Evolutionary conservation across 2,888 invertebrate genomes (phyloP), one percentile per base, ranked within the genome.

Genomic region (Dolomedes plantarius): DNA sequence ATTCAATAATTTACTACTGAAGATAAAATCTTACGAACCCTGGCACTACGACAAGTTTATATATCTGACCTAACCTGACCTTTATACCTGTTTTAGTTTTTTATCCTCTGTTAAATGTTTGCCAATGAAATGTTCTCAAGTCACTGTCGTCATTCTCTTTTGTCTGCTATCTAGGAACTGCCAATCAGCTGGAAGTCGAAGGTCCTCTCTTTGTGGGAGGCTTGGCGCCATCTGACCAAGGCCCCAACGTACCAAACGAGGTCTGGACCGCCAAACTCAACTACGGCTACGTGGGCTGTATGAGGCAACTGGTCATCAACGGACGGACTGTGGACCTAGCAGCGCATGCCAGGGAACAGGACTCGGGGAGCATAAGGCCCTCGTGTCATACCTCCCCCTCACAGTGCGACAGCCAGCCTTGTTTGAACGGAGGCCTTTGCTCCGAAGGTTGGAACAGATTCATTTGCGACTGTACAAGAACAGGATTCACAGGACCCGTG

Each of bases 391-490:
- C 95, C 27, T 90, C 90, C 80, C 90, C 91, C 13, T 89, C 91
- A 0, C 91, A 91, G 87, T 93, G 92, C 89, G 89, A 90, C 78
- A 95, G 95, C 65, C 94, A 95, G n/a, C 97, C 98, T 0, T 98
- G 98, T 91, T 94, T 96, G 91, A 96, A 98, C 91, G 95, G 95
- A 1, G 97, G 97, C 0, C 92, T 93, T 27, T 98, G 98, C 92
- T 93, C 94, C 2, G 97, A 98, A 91, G 98, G 98, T 0, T 98
- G 98, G 98, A 98, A 98, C 92, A 93, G 98, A 85, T 96, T 96
- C 89, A 94, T 97, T 75, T 98, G 98, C 91, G 98, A 98, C 91
- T 98, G 98, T 91, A 95, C 96, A 13, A 94, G 94, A 36, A 98
- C 98, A 0, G 94, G 95, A 87, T 98, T 95, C 90, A 95, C 95